phyloP scores from a whole-genome alignment of 2,797 vertebrate species.

The Alfaro cultratus region DNA sequence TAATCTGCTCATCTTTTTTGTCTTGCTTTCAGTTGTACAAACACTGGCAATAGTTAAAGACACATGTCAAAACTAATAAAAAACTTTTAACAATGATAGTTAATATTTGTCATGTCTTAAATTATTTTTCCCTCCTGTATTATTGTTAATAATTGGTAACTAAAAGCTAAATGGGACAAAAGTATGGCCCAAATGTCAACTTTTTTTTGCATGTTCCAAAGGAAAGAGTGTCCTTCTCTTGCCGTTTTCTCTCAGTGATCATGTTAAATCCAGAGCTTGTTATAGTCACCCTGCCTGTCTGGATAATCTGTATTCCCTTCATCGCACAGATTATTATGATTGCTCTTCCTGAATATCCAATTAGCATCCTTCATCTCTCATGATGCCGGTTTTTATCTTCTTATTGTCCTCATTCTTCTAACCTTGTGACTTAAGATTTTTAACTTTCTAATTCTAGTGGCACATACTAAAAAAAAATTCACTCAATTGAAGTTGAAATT shows the following conservation, averaged over 20 bases:
- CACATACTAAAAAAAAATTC: neutral
- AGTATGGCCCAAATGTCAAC: neutral
- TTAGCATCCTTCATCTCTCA: slow-evolving; percentile 37
- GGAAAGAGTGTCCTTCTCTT: neutral
- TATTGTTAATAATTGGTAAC: neutral
- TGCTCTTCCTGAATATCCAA: slow-evolving; percentile 40
- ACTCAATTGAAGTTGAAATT: slow-evolving; percentile 7
- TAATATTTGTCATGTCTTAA: neutral
- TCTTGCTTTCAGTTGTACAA: neutral
- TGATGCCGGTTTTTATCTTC: neutral
- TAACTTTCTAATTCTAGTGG: slow-evolving; percentile 16
- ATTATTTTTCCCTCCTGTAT: too few species aligned
- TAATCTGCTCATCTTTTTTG: neutral
- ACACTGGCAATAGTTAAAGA: neutral
- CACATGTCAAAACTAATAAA: neutral
- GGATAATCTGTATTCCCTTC: slow-evolving; percentile 58
- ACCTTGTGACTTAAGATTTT: slow-evolving; percentile 32
- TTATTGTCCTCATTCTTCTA: slow-evolving; percentile 27
- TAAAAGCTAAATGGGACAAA: neutral
- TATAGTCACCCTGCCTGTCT: slow-evolving; percentile 32
- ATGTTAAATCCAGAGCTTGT: slow-evolving; percentile 41
- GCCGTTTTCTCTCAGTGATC: slow-evolving; percentile 27
- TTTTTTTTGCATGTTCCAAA: neutral
- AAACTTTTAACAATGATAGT: neutral
- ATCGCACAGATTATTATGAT: slow-evolving; percentile 58